Evolutionary conservation across 2,888 invertebrate genomes (phyloP), one percentile per base, ranked within the genome.

Genomic region (Troilus luridus): DNA sequence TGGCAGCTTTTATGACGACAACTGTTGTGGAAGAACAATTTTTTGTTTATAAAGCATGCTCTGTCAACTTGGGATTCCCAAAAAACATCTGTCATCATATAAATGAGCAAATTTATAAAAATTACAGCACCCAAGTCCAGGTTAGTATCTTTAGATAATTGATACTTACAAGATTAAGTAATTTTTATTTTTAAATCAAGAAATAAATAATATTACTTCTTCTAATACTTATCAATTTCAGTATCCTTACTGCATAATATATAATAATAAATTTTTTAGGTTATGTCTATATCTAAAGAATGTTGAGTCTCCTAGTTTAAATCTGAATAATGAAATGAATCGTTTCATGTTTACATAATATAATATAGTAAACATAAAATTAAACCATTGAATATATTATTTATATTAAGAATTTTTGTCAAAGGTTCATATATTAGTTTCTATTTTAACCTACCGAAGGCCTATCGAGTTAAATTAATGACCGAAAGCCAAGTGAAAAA

Each of bases 1-100:
- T 98, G 97, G 96, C 98, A 95, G 97, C 98, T 0, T 97, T 96
- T 93, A 97, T 97, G 97, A 95, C 96, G 90, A 98, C 97, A 7
- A 96, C 96, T 91, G 97, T 98, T 0, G 95, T 97, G 62, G 97
- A 98, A 93, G 97, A 97, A 93, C 96, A 96, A 59, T 97, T 97
- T 93, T 97, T 97, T 93, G 95, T 97, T 2, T 95, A 97, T 93
- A 97, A 97, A 94, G 96, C 97, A 0, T 98, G 98, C 93, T 95
- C 95, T 0, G 96, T 97, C 0, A 96, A 98, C 94, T 96, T 97
- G 92, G 96, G 96, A 1, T 96, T 96, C 92, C 95, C 96, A 90
- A 95, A 95, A 89, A 96, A 96, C 72, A 95, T 97, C 64, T 98
- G 98, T 93, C 94, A 95, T 90, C 95, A 96, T 93, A 94, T 96